Percentiles rank a stretch among this genome's conserved stretches.
Conservation (phyloP, 35 echinoderm and acorn worm species). For the Apostichopus californicus region DNA sequence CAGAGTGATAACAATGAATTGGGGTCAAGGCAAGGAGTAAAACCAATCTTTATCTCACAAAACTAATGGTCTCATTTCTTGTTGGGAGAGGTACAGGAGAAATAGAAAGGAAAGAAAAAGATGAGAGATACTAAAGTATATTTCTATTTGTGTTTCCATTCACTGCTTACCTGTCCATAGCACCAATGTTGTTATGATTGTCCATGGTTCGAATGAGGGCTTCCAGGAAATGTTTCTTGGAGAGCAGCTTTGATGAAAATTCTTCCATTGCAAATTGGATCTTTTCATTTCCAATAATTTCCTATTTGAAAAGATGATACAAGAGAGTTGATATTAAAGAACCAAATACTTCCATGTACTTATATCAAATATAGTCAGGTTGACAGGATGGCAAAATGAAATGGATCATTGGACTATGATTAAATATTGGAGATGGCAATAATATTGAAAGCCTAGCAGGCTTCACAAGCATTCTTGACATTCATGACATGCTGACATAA, state of each 20-base stretch:
- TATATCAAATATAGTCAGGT: too few species aligned
- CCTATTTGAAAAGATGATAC: background rate
- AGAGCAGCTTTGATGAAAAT: slow-evolving; percentile 11
- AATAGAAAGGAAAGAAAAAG: too few species aligned
- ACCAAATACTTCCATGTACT: too few species aligned
- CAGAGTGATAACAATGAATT: background rate
- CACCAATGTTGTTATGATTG: background rate
- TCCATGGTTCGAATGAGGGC: slow-evolving; percentile 1
- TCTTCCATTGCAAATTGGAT: background rate
- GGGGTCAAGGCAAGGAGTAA: background rate
- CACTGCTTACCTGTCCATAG: slow-evolving; percentile 13
- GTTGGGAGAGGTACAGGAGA: too few species aligned
- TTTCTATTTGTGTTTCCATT: background rate
- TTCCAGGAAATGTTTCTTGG: slow-evolving; percentile 16
- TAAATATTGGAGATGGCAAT: too few species aligned
- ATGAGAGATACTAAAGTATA: background rate
- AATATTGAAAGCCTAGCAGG: too few species aligned
- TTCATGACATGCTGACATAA: too few species aligned
- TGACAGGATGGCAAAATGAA: background rate
- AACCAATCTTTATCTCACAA: too few species aligned
- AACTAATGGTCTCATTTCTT: too few species aligned
- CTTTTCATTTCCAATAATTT: background rate
- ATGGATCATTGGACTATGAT: background rate
- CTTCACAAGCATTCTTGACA: too few species aligned
- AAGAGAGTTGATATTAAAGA: too few species aligned